A percentile compares a stretch with the other conserved stretches of the same genome.
phyloP scores from a whole-genome alignment of 1,140 invertebrate species.

The Nasonia giraulti region DNA sequence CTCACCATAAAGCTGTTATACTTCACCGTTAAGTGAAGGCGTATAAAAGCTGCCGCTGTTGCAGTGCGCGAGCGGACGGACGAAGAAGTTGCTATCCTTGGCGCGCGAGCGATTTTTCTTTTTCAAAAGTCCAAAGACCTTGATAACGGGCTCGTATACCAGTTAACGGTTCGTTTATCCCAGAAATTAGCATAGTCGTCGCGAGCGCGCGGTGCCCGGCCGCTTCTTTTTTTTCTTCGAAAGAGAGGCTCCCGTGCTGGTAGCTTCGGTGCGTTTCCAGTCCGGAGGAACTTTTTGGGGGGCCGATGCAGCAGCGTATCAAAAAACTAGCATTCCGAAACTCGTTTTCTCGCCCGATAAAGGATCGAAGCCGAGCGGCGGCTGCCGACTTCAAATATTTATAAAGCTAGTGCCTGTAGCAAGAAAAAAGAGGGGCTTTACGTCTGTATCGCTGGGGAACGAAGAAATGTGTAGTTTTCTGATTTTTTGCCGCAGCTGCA shows the following conservation, averaged over 20 bases:
- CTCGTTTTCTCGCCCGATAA: not conserved
- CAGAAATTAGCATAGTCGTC: conserved; percentile 54
- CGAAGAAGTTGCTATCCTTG: conserved; percentile 59
- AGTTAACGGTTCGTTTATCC: conserved; percentile 62
- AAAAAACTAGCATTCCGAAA: not conserved
- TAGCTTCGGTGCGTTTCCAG: not conserved
- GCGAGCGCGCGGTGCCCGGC: not conserved
- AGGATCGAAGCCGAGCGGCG: not conserved
- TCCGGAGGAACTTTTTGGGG: not conserved
- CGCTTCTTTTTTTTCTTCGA: conserved; percentile 7
- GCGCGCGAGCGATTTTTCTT: conserved; percentile 55
- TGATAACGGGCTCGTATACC: conserved; percentile 55
- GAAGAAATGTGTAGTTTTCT: no score
- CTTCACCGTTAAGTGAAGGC: conserved; percentile 27
- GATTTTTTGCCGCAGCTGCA: no score
- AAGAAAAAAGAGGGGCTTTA: not conserved
- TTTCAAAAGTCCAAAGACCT: conserved; percentile 58
- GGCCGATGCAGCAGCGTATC: not conserved
- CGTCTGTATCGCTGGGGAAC: no score
- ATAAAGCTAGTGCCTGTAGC: not conserved
- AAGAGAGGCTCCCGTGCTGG: not conserved
- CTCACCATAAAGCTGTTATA: not conserved
- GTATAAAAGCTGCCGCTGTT: not conserved
- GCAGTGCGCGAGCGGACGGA: not conserved
- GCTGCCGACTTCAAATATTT: not conserved